Evolutionary conservation across 1,140 invertebrate genomes (phyloP).

Genomic region (Macrobrachium rosenbergii): DNA sequence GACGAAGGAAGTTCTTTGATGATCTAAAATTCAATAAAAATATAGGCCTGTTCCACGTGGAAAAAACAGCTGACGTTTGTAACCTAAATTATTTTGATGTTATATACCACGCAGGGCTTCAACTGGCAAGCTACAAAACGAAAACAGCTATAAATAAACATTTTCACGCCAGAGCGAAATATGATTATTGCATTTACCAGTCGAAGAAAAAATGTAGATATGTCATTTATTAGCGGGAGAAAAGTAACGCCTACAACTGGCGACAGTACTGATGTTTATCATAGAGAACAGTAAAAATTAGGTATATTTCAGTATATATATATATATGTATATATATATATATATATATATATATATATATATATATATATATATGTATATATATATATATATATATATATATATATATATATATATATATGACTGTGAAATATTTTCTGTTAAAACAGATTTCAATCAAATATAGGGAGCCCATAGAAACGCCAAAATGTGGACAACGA

Average conservation of each 20-base stretch:
- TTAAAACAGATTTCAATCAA: too few relatives aligned
- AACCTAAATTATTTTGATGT: too few relatives aligned
- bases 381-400: not conserved
- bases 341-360: slow-evolving; percentile 3
- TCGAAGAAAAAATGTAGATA: too few relatives aligned
- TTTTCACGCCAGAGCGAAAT: too few relatives aligned
- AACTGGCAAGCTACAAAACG: too few relatives aligned
- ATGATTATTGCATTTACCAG: too few relatives aligned
- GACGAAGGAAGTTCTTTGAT: not conserved
- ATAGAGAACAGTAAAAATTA: not conserved
- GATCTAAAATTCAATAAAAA: not conserved
- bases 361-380: not conserved
- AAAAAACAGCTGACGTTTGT: not conserved
- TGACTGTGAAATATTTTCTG: too few relatives aligned
- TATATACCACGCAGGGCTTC: too few relatives aligned
- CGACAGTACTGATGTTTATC: not conserved
- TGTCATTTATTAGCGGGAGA: not conserved
- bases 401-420: not conserved
- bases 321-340: not conserved
- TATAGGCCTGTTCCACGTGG: not conserved
- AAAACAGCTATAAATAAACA: too few relatives aligned
- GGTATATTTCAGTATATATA: not conserved
- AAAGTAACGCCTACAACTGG: not conserved
- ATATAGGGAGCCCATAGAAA: too few relatives aligned
- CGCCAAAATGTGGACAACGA: too few relatives aligned